These are phyloP conservation scores for Lepidostoma basale DNA, from an alignment of 1,140 invertebrate genomes.

Conservation along the genomic window DNA sequence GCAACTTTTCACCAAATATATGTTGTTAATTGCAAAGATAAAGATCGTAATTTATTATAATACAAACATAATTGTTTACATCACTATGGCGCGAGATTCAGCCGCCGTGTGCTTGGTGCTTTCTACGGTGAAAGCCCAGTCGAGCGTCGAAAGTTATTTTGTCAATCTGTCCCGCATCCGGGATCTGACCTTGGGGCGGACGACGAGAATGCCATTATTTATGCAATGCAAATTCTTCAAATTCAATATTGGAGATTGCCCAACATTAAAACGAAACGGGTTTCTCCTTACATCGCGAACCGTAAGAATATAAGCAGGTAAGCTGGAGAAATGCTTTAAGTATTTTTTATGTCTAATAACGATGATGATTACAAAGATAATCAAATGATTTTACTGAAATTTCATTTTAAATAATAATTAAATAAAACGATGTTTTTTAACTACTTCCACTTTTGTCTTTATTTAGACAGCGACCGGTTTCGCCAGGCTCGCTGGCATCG, in stretches of 20 bases:
- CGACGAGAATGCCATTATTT: not conserved
- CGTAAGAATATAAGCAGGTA: not conserved
- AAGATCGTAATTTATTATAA: not conserved
- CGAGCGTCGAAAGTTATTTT: conserved; percentile 35
- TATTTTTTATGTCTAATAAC: not conserved
- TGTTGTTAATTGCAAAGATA: not conserved
- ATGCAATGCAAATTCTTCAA: not conserved
- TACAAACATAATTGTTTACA: conserved; percentile 7
- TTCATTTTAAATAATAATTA: too few species aligned
- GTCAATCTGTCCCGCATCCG: conserved; percentile 37
- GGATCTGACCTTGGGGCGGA: conserved; percentile 37
- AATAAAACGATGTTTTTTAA: too few species aligned
- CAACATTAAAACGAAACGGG: too few species aligned
- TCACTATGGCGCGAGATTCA: not conserved
- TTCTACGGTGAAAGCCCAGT: conserved; percentile 42
- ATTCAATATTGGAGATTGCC: not conserved
- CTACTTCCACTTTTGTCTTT: too few species aligned
- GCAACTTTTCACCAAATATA: not conserved
- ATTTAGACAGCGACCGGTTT: too few species aligned
- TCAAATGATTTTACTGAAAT: too few species aligned
- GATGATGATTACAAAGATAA: not conserved
- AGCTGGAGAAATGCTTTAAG: not conserved
- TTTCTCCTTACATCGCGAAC: too few species aligned
- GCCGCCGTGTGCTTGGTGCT: conserved; percentile 3
- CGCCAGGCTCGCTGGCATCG: too few species aligned